Evolutionary conservation across 1,140 invertebrate species (phyloP), one percentile per base, ranked within the genome.

Genomic region (Stegodyphus dumicola): DNA sequence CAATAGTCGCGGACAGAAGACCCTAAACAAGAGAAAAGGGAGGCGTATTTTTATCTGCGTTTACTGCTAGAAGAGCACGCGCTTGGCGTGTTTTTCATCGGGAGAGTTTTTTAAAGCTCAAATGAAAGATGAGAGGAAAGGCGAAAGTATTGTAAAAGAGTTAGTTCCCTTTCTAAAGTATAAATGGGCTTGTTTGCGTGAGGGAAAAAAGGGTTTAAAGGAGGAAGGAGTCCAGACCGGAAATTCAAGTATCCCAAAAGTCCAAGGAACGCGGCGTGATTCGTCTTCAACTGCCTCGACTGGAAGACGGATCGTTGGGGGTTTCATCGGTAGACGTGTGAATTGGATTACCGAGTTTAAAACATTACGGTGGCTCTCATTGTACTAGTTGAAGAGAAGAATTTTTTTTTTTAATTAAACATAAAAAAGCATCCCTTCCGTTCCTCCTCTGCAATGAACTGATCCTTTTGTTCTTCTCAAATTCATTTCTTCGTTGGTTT

Each of bases 341-440:
- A 85, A 85, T 69, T 85, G 64, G 54, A 85, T 67, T 85, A 85
- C 81, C 76, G 67, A 76, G 81, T 85, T 85, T 66, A 76, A 85
- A 85, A 73, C 17, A 10, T 60, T 60, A 1, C 15, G 9, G 56
- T 33, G 33, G 33, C 33, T 33, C 33, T 33, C 33, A 33, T 33
- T 33, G 33, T 33, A 33, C 33, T 33, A 33, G 33, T 33, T 33
- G 56, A 60, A 15, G 56, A 60, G 56, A n/a, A n/a, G n/a, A n/a
- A 9, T 10, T 60, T 60, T 9, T 60, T 60, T 60, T 60, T 9
- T 60, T 1, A 10, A 10, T 60, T 60, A 15, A 10, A 10, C 56
- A 10, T 60, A 0, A 60, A 15, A 60, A 15, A 18, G 15, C 9
- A 17, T 77, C 49, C 18, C 18, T 56, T 77, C 9, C 77, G 76